These are phyloP conservation scores for Pampusana beccarii DNA, from an alignment of 2,113 vertebrate species.

Conservation along the genomic window DNA sequence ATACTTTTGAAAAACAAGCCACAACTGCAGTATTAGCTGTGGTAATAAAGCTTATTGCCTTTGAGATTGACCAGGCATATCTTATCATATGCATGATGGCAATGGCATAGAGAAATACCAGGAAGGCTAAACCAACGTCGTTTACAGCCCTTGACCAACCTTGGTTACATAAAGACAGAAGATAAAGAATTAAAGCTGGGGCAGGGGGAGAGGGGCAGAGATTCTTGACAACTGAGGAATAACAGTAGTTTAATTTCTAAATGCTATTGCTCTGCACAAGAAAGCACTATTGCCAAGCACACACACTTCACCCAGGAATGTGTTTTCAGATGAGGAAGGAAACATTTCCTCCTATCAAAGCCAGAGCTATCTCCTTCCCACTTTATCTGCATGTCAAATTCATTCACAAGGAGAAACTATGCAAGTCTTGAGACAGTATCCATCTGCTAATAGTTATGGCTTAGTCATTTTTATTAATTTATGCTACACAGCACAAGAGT, in stretches of 20 bases:
- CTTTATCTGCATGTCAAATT: constrained; percentile 3
- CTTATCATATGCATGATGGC: not conserved
- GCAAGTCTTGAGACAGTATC: not conserved
- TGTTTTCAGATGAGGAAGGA: constrained; percentile 15
- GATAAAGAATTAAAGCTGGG: not conserved
- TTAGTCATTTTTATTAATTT: not conserved
- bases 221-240: not conserved
- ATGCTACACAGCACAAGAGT: not conserved
- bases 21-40: not conserved
- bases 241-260: constrained; percentile 1
- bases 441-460: constrained; percentile 13
- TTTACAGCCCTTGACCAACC: constrained; percentile 14
- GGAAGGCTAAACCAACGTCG: not conserved
- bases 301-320: not conserved
- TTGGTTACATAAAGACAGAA: constrained; percentile 6
- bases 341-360: not conserved
- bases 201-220: not conserved
- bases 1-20: not conserved
- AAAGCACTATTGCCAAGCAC: not conserved
- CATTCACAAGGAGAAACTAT: not conserved
- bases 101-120: not conserved
- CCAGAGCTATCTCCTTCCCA: not conserved
- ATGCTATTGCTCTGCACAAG: not conserved
- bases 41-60: not conserved
- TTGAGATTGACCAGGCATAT: not conserved